Evolutionary conservation across 2,888 invertebrate species (phyloP).

Genomic region (Noctua janthe): DNA sequence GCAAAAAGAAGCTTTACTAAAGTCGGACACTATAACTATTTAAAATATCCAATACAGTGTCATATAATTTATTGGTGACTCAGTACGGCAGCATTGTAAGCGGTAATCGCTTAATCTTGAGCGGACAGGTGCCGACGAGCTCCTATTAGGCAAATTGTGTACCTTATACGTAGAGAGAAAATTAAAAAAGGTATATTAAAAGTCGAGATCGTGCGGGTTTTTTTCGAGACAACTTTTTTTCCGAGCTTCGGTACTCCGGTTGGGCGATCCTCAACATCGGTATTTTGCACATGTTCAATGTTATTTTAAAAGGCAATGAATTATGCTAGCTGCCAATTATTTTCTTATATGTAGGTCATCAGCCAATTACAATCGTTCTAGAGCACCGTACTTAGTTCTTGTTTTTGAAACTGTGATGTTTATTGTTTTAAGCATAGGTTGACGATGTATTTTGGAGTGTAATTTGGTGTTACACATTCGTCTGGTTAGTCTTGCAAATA

Average conservation of each 20-base stretch:
- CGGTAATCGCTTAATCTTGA: constrained; percentile 80
- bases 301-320: constrained; percentile 69
- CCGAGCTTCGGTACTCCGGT: constrained; percentile 22
- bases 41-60: constrained; percentile 73
- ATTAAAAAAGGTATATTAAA: constrained; percentile 59
- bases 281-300: constrained; percentile 74
- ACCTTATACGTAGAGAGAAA: constrained; percentile 66
- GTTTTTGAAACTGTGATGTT: constrained; percentile 38
- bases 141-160: constrained; percentile 74
- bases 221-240: constrained; percentile 57
- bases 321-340: constrained; percentile 65
- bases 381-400: constrained; percentile 24
- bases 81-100: constrained; percentile 61
- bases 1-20: constrained; percentile 76
- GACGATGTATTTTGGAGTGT: constrained; percentile 12
- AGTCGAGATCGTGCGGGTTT: constrained; percentile 41
- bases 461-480: constrained; percentile 43
- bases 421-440: constrained; percentile 22
- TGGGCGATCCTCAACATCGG: constrained; percentile 60
- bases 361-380: constrained; percentile 56
- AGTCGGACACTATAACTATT: constrained; percentile 71
- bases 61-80: constrained; percentile 76
- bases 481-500: constrained; percentile 40
- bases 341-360: constrained; percentile 63
- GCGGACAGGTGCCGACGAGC: constrained; percentile 73